Percentiles rank a stretch among this genome's conserved stretches.
Conservation (phyloP, 1,140 invertebrate genomes). For the Arctopsyche grandis region DNA sequence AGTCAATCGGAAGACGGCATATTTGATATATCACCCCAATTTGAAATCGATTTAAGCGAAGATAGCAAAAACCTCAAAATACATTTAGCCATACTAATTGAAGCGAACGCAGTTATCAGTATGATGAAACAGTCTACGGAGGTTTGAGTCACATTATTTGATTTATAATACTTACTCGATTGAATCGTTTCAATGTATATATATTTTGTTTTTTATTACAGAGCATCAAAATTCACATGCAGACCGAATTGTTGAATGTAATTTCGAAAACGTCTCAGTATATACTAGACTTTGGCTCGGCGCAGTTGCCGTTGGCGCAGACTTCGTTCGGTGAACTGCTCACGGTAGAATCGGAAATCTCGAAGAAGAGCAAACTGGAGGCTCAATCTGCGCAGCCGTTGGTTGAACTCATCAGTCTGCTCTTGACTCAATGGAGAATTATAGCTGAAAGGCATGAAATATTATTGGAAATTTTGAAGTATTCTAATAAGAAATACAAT, state of each 20-base stretch:
- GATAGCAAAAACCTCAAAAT: slow-evolving; percentile 63
- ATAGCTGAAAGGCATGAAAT: slow-evolving; percentile 76
- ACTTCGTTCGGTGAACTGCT: slow-evolving; percentile 31
- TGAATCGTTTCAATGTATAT: not conserved
- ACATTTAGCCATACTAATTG: slow-evolving; percentile 80
- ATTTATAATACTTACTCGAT: not conserved
- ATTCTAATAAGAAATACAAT: slow-evolving; percentile 68
- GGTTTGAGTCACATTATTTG: slow-evolving; percentile 61
- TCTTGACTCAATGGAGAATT: slow-evolving; percentile 80
- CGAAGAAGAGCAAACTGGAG: slow-evolving; percentile 54
- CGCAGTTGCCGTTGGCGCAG: slow-evolving; percentile 53
- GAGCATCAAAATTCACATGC: slow-evolving; percentile 83
- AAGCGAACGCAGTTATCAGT: slow-evolving; percentile 85
- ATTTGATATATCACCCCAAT: slow-evolving; percentile 64
- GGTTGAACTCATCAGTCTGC: slow-evolving; percentile 69
- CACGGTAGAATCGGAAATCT: slow-evolving; percentile 49
- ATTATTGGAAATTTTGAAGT: slow-evolving; percentile 71
- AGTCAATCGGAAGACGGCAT: slow-evolving; percentile 60
- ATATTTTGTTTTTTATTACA: slow-evolving; percentile 58
- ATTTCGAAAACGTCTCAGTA: slow-evolving; percentile 81
- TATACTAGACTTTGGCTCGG: slow-evolving; percentile 69
- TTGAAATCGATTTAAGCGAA: slow-evolving; percentile 60
- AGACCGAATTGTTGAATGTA: slow-evolving; percentile 80
- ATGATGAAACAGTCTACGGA: slow-evolving; percentile 87
- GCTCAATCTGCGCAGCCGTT: slow-evolving; percentile 60